A percentile compares a stretch with the other conserved stretches of the same genome.
Conservation (phyloP, 92 coral and sea anemone species). For the Porites rus region DNA sequence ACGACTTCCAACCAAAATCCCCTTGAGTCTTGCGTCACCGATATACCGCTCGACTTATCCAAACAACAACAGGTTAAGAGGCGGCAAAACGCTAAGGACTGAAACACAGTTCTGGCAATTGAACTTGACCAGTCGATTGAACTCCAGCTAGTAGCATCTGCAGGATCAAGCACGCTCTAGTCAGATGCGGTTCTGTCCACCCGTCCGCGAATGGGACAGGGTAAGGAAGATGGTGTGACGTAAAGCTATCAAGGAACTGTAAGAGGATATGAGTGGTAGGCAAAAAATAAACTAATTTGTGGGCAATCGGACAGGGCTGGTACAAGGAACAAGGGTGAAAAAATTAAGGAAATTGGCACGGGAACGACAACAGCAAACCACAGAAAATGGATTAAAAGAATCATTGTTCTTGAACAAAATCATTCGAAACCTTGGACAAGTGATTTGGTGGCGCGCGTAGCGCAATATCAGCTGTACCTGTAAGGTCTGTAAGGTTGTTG, state of each 20-base stretch:
- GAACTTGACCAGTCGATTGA: background rate
- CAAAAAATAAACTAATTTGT: background rate
- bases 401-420: no score
- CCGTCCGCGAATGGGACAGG: no score
- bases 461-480: no score
- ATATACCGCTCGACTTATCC: background rate
- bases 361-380: background rate
- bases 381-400: background rate
- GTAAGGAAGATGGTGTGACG: no score
- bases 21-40: background rate
- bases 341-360: background rate
- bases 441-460: no score
- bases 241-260: background rate
- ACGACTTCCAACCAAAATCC: background rate
- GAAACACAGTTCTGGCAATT: background rate
- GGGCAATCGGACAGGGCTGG: background rate
- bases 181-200: background rate
- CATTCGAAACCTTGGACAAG: no score
- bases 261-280: background rate
- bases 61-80: background rate
- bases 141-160: background rate
- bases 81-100: background rate
- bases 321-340: background rate
- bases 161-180: background rate
- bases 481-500: no score